Percentiles rank a stretch among this genome's conserved stretches.
phyloP scores from a whole-genome alignment of 2,888 invertebrate species.

The Phorcus lineatus region DNA sequence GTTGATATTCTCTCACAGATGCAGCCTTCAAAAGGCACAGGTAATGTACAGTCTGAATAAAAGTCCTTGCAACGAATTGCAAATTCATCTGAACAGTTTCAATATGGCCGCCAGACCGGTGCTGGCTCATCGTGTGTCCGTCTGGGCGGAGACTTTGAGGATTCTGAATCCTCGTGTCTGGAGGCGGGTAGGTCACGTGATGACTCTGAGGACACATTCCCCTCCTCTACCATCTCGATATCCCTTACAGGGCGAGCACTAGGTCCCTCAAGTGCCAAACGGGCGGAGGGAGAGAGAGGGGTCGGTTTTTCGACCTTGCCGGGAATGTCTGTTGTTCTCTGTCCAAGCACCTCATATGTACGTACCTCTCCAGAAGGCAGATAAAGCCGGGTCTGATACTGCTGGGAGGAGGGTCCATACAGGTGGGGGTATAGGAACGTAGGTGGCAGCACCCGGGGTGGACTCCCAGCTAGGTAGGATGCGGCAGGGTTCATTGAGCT shows the following conservation, averaged over 20 bases:
- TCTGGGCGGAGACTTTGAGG: conserved; percentile 40
- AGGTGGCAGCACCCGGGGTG: conserved; percentile 64
- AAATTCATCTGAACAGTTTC: conserved; percentile 28
- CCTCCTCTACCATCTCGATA: conserved; percentile 34
- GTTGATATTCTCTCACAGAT: no score
- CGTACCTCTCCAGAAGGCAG: conserved; percentile 60
- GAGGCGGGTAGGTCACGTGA: conserved; percentile 26
- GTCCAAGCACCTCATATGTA: conserved; percentile 58
- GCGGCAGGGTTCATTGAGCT: conserved; percentile 52
- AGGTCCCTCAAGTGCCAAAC: conserved; percentile 29
- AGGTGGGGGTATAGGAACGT: conserved; percentile 73
- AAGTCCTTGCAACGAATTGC: no score
- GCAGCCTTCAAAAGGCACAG: no score
- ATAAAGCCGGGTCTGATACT: conserved; percentile 62
- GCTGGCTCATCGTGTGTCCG: conserved; percentile 46
- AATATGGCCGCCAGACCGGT: conserved; percentile 66
- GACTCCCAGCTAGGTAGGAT: conserved; percentile 61
- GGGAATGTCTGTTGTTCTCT: conserved; percentile 32
- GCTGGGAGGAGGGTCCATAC: conserved; percentile 61
- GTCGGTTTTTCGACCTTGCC: conserved; percentile 29
- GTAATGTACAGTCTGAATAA: no score
- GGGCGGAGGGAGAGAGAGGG: conserved; percentile 33
- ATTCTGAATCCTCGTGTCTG: conserved; percentile 29
- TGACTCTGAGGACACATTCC: conserved; percentile 27
- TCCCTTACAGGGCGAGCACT: conserved; percentile 24